These are phyloP conservation scores for Amazona finschi DNA, from an alignment of 2,797 vertebrate genomes.

Conservation along the genomic window DNA sequence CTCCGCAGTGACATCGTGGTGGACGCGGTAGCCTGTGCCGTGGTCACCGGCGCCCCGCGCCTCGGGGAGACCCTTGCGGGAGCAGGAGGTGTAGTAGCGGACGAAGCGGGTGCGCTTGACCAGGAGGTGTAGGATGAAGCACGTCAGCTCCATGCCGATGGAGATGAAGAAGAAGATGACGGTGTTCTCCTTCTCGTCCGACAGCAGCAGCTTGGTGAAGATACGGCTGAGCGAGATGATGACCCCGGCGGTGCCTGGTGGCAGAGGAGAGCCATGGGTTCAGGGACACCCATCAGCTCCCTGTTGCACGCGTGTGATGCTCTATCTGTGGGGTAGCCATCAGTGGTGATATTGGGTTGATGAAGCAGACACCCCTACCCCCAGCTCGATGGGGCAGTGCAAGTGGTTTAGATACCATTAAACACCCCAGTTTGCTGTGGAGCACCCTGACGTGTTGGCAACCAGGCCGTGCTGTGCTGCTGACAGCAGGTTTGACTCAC, in stretches of 20 bases:
- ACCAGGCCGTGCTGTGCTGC: not conserved
- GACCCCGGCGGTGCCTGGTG: conserved; percentile 91
- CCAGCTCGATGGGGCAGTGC: not conserved
- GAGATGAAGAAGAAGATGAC: conserved; percentile 97
- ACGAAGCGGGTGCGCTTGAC: conserved; percentile 90
- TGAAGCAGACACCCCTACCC: not conserved
- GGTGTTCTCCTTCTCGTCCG: conserved; percentile 89
- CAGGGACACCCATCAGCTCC: not conserved
- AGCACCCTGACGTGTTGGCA: not conserved
- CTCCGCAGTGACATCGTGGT: conserved; percentile 89
- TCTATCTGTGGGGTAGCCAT: rapidly evolving
- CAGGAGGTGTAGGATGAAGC: conserved; percentile 91
- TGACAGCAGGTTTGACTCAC: not conserved
- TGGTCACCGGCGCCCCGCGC: conserved; percentile 57
- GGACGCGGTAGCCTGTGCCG: conserved; percentile 83
- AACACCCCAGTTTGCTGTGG: not conserved
- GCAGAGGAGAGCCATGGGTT: not conserved
- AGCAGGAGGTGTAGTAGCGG: conserved; percentile 82
- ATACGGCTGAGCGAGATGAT: conserved; percentile 96
- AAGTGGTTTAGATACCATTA: not conserved
- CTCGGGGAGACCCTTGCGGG: conserved; percentile 53
- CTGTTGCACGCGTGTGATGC: rapidly evolving
- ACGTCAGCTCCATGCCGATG: conserved; percentile 90
- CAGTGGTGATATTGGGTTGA: not conserved
- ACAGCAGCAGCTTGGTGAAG: conserved; percentile 94